Evolutionary conservation across 2,113 vertebrate genomes (phyloP).

Genomic region (Tupaia chinensis): DNA sequence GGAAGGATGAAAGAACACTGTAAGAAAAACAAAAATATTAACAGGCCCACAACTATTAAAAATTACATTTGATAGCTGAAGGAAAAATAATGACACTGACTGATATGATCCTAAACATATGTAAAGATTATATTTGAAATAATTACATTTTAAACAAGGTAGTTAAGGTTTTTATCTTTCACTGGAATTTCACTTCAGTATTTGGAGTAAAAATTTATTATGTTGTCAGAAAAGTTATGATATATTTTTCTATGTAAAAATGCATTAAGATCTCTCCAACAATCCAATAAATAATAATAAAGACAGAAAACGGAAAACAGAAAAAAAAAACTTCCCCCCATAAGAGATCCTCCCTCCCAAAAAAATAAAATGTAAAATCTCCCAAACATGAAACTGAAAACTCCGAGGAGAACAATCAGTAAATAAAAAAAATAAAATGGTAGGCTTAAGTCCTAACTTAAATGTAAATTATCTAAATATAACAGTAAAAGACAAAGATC

Average conservation of each 20-base stretch:
- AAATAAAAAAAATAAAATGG: background rate
- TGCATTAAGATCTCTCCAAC: too few species aligned
- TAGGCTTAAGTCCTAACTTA: background rate
- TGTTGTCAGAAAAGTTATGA: too few species aligned
- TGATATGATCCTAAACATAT: background rate
- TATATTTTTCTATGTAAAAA: too few species aligned
- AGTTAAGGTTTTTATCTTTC: background rate
- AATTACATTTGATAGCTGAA: background rate
- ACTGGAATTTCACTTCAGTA: background rate
- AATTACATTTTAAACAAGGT: background rate
- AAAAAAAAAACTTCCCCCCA: background rate
- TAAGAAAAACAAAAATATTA: background rate
- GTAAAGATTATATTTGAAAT: background rate
- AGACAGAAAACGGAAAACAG: background rate
- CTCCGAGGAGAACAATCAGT: background rate
- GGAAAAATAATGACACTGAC: background rate
- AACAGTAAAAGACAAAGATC: background rate
- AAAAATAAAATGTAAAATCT: background rate
- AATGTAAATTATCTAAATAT: background rate
- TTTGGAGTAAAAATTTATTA: too few species aligned
- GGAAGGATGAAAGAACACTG: background rate
- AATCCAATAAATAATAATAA: too few species aligned
- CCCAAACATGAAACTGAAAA: background rate
- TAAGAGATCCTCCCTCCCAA: background rate
- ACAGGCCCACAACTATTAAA: background rate